phyloP scores from a whole-genome alignment of 2,797 vertebrate species.

The Arrhamphus sclerolepis region DNA sequence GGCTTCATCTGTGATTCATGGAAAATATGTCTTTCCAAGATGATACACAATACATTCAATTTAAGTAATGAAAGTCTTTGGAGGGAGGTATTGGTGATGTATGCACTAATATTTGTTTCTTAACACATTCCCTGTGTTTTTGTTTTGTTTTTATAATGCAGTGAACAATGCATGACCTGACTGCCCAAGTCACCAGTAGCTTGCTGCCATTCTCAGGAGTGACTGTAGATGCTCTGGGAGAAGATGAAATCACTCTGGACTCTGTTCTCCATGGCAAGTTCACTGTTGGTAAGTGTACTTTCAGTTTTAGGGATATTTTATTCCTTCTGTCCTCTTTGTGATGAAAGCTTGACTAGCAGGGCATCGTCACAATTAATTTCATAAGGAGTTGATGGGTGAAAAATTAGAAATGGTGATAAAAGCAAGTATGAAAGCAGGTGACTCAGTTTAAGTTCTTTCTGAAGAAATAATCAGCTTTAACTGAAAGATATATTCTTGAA shows the following conservation, averaged over 20 bases:
- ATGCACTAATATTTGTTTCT: no score
- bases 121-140: slow-evolving; percentile 13
- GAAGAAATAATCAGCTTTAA: no score
- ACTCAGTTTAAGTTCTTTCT: no score
- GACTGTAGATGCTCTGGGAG: slow-evolving; percentile 90
- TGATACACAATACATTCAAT: background rate
- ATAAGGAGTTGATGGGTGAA: no score
- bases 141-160: slow-evolving; percentile 39
- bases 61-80: background rate
- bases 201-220: slow-evolving; percentile 92
- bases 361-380: background rate
- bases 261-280: slow-evolving; percentile 89
- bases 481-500: no score
- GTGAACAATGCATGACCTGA: slow-evolving; percentile 88
- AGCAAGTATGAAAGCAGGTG: no score
- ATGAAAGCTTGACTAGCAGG: background rate
- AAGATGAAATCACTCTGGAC: slow-evolving; percentile 88
- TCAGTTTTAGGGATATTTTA: no score
- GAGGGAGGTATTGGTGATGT: no score
- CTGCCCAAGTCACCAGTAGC: slow-evolving; percentile 90
- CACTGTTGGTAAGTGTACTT: slow-evolving; percentile 82
- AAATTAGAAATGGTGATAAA: no score
- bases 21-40: no score
- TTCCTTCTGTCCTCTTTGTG: background rate
- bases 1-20: no score